phyloP scores from a whole-genome alignment of 1,140 invertebrate genomes.

The Drosophila kepulauana region DNA sequence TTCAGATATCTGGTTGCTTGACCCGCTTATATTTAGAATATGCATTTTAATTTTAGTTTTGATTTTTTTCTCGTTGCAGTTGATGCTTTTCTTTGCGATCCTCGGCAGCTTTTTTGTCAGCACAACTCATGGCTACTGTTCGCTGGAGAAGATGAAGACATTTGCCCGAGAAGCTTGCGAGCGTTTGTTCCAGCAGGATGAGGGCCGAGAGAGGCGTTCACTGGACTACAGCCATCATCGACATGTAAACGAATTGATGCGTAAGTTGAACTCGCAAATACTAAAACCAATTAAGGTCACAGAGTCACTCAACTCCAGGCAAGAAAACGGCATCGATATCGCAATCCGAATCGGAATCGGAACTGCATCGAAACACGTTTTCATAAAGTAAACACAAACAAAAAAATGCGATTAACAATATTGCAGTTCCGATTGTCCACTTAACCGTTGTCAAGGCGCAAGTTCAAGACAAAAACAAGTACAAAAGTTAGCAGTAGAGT shows the following conservation, averaged over 20 bases:
- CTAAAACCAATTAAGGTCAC: constrained; percentile 66
- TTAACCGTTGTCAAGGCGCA: constrained; percentile 73
- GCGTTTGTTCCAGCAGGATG: constrained; percentile 72
- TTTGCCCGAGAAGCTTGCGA: constrained; percentile 78
- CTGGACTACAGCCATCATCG: constrained; percentile 60
- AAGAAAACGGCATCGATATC: not conserved
- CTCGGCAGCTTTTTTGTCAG: constrained; percentile 49
- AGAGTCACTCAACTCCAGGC: constrained; percentile 69
- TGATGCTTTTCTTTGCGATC: constrained; percentile 51
- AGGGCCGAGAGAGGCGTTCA: constrained; percentile 66
- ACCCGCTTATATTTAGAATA: constrained; percentile 36
- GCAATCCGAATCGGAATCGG: constrained; percentile 50
- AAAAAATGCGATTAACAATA: constrained; percentile 18
- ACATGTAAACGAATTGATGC: constrained; percentile 56
- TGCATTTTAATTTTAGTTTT: constrained; percentile 30
- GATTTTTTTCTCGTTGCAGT: constrained; percentile 49
- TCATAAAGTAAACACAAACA: constrained; percentile 40
- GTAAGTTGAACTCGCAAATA: constrained; percentile 50
- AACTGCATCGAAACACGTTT: constrained; percentile 57
- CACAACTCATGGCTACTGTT: constrained; percentile 57
- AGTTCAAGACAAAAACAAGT: constrained; percentile 62
- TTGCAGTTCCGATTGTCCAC: constrained; percentile 64
- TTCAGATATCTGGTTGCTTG: not conserved
- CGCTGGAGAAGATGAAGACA: constrained; percentile 75
- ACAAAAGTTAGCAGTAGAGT: not conserved